phyloP scores from a whole-genome alignment of 2,113 vertebrate genomes.

The Varanus salvator region DNA sequence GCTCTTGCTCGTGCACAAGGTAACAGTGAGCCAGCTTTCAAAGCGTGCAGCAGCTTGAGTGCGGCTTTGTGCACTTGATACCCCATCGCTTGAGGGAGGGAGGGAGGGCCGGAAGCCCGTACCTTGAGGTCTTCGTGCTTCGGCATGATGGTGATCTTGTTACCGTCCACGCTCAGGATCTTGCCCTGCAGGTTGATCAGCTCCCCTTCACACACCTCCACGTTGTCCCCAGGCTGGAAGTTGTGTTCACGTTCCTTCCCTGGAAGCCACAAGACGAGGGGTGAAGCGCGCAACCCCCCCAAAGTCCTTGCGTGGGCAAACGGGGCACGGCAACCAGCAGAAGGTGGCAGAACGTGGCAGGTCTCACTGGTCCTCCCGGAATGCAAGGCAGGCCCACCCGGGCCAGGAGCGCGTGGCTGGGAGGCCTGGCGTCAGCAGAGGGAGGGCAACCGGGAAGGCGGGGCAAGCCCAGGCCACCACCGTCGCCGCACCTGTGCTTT shows the following conservation, averaged over 20 bases:
- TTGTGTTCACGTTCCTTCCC: slow-evolving; percentile 96
- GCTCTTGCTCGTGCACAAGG: too few species aligned
- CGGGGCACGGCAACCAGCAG: neutral
- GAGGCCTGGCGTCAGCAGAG: fast-evolving
- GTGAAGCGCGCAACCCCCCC: neutral
- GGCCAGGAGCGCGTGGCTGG: too few species aligned
- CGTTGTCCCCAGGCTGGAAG: slow-evolving; percentile 94
- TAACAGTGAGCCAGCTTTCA: too few species aligned
- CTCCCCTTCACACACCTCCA: slow-evolving; percentile 96
- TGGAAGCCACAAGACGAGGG: slow-evolving; percentile 43
- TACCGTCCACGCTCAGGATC: slow-evolving; percentile 95
- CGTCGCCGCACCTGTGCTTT: slow-evolving; percentile 81
- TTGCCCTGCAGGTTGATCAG: slow-evolving; percentile 96
- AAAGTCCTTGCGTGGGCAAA: neutral
- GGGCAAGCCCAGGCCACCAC: fast-evolving
- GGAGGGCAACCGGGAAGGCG: fast-evolving
- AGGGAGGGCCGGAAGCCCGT: neutral
- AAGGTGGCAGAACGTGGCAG: neutral
- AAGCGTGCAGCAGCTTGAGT: neutral
- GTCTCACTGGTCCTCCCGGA: neutral
- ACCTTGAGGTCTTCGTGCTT: slow-evolving; percentile 98
- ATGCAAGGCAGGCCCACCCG: fast-evolving
- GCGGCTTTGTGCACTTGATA: fast-evolving
- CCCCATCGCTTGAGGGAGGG: neutral
- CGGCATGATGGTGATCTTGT: slow-evolving; percentile 98